Base-by-base conservation (phyloP, 1,140 invertebrate genomes). In the Zaprionus taronus region DNA sequence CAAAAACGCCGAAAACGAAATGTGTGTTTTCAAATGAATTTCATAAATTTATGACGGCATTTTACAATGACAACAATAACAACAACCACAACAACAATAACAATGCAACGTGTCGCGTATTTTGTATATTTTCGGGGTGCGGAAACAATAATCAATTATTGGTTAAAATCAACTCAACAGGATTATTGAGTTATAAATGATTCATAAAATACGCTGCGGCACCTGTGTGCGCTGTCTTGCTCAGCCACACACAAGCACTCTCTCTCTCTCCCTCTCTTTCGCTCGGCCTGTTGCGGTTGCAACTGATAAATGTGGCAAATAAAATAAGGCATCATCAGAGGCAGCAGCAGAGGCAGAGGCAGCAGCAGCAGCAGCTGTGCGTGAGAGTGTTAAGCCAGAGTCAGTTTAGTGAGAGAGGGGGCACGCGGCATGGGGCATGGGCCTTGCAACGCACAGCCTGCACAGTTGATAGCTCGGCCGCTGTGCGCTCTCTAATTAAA, bases 141-240 rank as follows among this genome's bases (percentile, higher is more conserved):
- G 81, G 84, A 84, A 84, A 84, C 69, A 89, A 89, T 87, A 87
- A 87, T 87, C 84, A 87, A 87, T 89, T 89, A 89, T 89, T 89
- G 84, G 84, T 89, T 81, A 81, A 89, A 89, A 89, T 89, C 84
- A 89, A 89, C 84, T 89, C 84, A 90, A 84, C 84, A 61, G 85
- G 85, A 89, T 89, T 89, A 89, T 89, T 84, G 84, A 79, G 84
- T 84, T 89, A 89, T 89, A 89, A 90, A 89, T 89, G 84, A 89
- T 90, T 84, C 85, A 89, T 89, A 89, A 89, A 89, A 89, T 89
- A 79, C 81, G 76, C 79, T 89, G 85, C 67, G 85, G 78, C 78
- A 90, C 84, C 84, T 89, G 84, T 75, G 47, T 44, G 20, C 56
- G n/a, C 24, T 28, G n/a, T n/a, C 44, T 28, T 26, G 4, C 38